These are phyloP conservation scores for Sphaerophoria taeniata DNA, from an alignment of 2,888 invertebrate genomes.

Conservation along the genomic window DNA sequence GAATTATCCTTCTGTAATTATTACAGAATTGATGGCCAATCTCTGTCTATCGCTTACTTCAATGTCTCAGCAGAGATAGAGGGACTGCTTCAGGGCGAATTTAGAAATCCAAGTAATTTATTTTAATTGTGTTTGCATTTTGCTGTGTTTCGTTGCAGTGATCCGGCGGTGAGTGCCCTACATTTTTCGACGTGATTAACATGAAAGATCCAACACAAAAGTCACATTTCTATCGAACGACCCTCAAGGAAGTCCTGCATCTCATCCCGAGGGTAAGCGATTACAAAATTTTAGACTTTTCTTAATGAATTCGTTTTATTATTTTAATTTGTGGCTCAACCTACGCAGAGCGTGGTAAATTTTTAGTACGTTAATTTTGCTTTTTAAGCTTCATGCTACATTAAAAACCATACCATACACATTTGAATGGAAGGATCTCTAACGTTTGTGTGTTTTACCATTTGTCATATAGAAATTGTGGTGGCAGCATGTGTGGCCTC, in stretches of 20 bases:
- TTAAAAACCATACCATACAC: too few species aligned
- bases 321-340: background rate
- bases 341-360: background rate
- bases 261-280: slow-evolving; percentile 91
- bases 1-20: slow-evolving; percentile 49
- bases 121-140: slow-evolving; percentile 62
- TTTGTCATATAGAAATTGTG: slow-evolving; percentile 91
- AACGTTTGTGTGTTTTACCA: slow-evolving; percentile 69
- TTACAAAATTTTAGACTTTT: background rate
- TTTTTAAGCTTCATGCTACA: background rate
- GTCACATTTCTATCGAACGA: slow-evolving; percentile 93
- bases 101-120: slow-evolving; percentile 42
- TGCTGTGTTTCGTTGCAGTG: slow-evolving; percentile 84
- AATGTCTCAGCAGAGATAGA: background rate
- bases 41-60: background rate
- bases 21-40: slow-evolving; percentile 37
- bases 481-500: slow-evolving; percentile 97
- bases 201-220: slow-evolving; percentile 96
- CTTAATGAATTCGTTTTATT: background rate
- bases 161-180: slow-evolving; percentile 96
- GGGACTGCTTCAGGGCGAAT: too few species aligned
- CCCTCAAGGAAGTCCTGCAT: slow-evolving; percentile 93
- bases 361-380: slow-evolving; percentile 14
- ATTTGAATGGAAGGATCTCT: background rate
- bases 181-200: slow-evolving; percentile 95